These are phyloP conservation scores for Maniola jurtina DNA, from an alignment of 1,140 invertebrate species.

Conservation along the genomic window DNA sequence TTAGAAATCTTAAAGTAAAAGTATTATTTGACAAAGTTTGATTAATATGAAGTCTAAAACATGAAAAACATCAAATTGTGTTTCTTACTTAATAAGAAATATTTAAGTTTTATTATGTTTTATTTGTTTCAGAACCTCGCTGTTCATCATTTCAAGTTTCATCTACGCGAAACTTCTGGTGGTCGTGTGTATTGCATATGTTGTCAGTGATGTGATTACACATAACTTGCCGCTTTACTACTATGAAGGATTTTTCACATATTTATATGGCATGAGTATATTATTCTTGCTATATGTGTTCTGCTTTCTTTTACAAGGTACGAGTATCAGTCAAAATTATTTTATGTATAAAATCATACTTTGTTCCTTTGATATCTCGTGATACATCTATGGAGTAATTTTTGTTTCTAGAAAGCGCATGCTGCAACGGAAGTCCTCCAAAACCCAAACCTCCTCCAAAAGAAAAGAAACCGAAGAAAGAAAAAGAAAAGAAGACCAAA, in stretches of 20 bases:
- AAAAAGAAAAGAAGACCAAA: conserved; percentile 85
- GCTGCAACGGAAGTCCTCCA: conserved; percentile 85
- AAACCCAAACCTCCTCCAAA: conserved; percentile 84
- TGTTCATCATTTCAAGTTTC: conserved; percentile 96
- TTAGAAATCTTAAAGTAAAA: neutral
- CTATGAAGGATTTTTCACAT: conserved; percentile 98
- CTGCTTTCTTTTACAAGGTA: conserved; percentile 94
- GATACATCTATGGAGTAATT: neutral
- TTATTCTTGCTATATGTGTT: conserved; percentile 97
- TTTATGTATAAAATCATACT: too few species aligned
- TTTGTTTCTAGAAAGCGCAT: conserved; percentile 84
- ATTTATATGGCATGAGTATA: conserved; percentile 96
- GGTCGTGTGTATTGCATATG: conserved; percentile 94
- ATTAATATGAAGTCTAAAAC: too few species aligned
- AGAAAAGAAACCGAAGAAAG: conserved; percentile 87
- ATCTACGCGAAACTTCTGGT: conserved; percentile 95
- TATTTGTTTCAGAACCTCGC: conserved; percentile 88
- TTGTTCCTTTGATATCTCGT: too few species aligned
- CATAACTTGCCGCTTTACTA: conserved; percentile 93
- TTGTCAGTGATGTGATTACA: conserved; percentile 95
- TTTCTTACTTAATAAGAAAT: too few species aligned
- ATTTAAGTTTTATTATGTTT: conserved; percentile 6
- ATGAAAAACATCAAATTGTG: too few species aligned
- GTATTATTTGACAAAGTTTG: too few species aligned
- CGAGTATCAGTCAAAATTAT: neutral